Evolutionary conservation across 2,888 invertebrate species (phyloP), one percentile per base, ranked within the genome.

Genomic region (Caenorhabditis sp.): DNA sequence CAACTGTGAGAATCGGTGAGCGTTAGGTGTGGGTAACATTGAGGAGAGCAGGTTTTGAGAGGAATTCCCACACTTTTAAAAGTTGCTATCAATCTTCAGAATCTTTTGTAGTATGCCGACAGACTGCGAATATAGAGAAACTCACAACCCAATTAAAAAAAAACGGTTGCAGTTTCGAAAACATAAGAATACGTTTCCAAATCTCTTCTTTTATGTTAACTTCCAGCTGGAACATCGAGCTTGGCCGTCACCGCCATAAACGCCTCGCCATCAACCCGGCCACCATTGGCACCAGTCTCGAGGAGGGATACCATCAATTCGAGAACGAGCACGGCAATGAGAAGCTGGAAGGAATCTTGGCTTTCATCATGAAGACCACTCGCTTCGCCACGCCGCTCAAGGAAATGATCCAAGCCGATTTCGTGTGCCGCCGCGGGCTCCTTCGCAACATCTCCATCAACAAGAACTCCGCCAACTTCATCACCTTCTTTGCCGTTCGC

Each of bases 401-500:
- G 44, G 69, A 77, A 58, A 19, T 56, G 19, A 44, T 76, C 7
- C 22, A 70, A 41, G 28, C 77, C 8, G 77, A 77, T 5, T 70
- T 77, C 28, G 77, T 77, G 2, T 77, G 77, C 19, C 69, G 77
- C 12, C 61, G 77, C 16, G 77, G 77, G 7, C 77, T 77, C 47
- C 63, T 77, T 0, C 61, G 77, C 14, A 77, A 77, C 26, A 51
- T 77, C 10, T 35, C 77, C 0, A 77, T 77, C 69, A 77, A 77
- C 28, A 19, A 59, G 1, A 12, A 70, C 63, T 51, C 54, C 12
- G 14, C 49, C 7, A 49, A 51, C 16, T 54, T 28, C 63, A 77
- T 77, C 28, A 44, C n/a, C 10, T 77, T 77, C 47, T 69, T 63
- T 19, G 77, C 63, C 6, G 61, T 77, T 24, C 77, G 77, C 31